These are phyloP conservation scores for Porites divaricata DNA, from an alignment of 92 coral and sea anemone genomes.

Conservation along the genomic window DNA sequence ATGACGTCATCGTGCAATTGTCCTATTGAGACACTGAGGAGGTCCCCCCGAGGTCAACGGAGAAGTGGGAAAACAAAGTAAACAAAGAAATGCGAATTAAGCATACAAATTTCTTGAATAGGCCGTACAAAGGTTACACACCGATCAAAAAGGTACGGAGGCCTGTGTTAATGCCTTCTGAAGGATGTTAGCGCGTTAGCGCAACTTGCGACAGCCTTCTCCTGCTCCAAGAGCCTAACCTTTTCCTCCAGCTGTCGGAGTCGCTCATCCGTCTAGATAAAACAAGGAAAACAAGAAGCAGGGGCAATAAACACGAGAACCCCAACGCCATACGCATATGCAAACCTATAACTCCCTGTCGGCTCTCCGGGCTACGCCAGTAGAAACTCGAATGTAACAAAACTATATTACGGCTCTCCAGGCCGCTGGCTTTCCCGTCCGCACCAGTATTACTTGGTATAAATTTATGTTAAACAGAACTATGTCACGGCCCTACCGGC, in stretches of 20 bases:
- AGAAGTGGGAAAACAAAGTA: background rate
- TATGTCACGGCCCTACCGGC: slow-evolving; percentile 2
- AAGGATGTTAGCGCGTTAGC: slow-evolving; percentile 21
- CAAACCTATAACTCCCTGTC: slow-evolving; percentile 7
- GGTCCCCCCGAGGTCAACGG: slow-evolving; percentile 54
- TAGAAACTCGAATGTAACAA: background rate
- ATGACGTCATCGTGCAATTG: too few relatives aligned
- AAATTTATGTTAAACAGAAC: background rate
- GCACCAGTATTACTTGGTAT: background rate
- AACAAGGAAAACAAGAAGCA: background rate
- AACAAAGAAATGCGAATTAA: background rate
- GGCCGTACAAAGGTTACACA: slow-evolving; percentile 4
- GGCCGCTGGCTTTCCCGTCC: slow-evolving; percentile 10
- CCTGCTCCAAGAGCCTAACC: slow-evolving; percentile 15
- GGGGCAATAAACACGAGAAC: background rate
- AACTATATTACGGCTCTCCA: slow-evolving; percentile 9
- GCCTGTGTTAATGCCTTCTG: slow-evolving; percentile 24
- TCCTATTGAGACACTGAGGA: slow-evolving; percentile 59
- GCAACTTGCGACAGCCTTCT: slow-evolving; percentile 20
- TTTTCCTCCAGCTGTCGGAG: background rate
- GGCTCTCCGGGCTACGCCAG: slow-evolving; percentile 11
- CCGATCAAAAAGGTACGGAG: background rate
- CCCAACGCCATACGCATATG: background rate
- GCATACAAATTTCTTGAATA: slow-evolving; percentile 6
- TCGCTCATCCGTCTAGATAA: background rate